These are phyloP conservation scores for Struthio camelus DNA, from an alignment of 2,113 vertebrate genomes.

Conservation along the genomic window DNA sequence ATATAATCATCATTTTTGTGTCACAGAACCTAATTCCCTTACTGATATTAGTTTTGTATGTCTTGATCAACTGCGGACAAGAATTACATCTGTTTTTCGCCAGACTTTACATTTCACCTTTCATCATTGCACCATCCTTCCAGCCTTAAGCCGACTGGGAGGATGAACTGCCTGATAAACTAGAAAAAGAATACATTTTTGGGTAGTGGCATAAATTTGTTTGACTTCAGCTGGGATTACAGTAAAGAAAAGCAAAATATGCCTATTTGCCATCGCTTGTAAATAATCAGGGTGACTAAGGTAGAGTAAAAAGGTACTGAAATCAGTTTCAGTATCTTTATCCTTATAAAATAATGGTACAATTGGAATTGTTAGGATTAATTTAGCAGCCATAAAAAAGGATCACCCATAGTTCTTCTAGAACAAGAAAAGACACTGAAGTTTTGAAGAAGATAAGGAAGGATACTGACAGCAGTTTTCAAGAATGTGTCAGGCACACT, in stretches of 20 bases:
- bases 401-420: background rate
- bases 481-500: fast-evolving
- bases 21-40: background rate
- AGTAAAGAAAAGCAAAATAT: background rate
- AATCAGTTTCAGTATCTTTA: background rate
- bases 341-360: background rate
- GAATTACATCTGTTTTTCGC: background rate
- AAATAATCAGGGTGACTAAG: background rate
- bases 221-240: background rate
- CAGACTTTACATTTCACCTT: background rate
- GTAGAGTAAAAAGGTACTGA: background rate
- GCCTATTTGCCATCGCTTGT: background rate
- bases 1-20: background rate
- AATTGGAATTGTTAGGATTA: background rate
- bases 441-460: background rate
- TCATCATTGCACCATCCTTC: background rate
- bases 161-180: background rate
- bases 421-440: background rate
- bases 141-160: background rate
- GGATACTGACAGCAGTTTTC: background rate
- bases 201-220: background rate
- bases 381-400: background rate
- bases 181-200: background rate
- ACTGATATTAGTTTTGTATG: background rate
- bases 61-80: background rate